These are phyloP conservation scores for Lutraria rhynchaena DNA, from an alignment of 1,140 invertebrate species.

Conservation along the genomic window DNA sequence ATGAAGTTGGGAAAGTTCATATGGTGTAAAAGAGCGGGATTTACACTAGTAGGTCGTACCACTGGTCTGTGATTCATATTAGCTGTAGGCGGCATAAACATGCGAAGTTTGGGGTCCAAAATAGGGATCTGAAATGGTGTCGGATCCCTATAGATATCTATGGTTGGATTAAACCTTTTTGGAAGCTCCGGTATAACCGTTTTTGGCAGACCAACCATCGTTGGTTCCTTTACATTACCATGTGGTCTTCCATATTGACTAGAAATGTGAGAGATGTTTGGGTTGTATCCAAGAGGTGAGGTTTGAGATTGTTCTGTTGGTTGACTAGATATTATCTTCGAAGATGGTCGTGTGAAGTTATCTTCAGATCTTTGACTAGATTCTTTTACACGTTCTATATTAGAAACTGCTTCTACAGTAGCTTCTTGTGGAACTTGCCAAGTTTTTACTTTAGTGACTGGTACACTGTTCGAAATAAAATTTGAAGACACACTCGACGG, in stretches of 20 bases:
- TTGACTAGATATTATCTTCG: too few species aligned
- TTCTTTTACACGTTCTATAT: too few species aligned
- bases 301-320: too few species aligned
- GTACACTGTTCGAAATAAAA: not conserved
- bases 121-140: not conserved
- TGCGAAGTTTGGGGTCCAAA: constrained; percentile 8
- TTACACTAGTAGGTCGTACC: not conserved
- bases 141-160: constrained; percentile 17
- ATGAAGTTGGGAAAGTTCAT: not conserved
- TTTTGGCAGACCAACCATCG: not conserved
- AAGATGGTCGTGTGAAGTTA: too few species aligned
- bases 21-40: not conserved
- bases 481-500: constrained; percentile 1
- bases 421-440: constrained; percentile 20
- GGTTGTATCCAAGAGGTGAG: not conserved
- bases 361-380: constrained; percentile 7
- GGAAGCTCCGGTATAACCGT: not conserved
- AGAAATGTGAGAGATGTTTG: not conserved
- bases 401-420: not conserved
- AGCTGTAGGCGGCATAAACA: not conserved
- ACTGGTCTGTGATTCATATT: not conserved
- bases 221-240: not conserved
- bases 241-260: constrained; percentile 2
- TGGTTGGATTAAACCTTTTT: not conserved
- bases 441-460: constrained; percentile 26